These are phyloP conservation scores for Drosophila subsilvestris DNA, from an alignment of 2,888 invertebrate genomes.

Conservation along the genomic window DNA sequence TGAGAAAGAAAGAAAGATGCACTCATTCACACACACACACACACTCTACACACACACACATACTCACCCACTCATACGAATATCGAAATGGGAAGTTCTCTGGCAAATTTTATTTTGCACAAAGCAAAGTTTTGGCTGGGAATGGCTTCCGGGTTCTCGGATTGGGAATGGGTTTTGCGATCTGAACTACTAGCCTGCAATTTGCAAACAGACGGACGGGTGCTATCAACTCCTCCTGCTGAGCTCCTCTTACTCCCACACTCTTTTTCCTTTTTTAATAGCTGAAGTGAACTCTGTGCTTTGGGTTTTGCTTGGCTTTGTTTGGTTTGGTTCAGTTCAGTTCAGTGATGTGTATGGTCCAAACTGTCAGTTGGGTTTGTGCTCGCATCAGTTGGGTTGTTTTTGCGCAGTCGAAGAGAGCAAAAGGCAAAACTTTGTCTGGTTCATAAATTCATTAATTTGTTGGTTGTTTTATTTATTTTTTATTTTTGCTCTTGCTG, in stretches of 20 bases:
- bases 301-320: constrained; percentile 8
- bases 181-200: constrained; percentile 55
- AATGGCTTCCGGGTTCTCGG: constrained; percentile 18
- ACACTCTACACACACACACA: too few species aligned
- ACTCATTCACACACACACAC: constrained; percentile 41
- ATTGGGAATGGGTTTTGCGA: constrained; percentile 4
- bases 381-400: constrained; percentile 24
- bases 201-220: constrained; percentile 59
- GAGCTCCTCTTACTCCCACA: not conserved
- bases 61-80: constrained; percentile 4
- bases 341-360: constrained; percentile 61
- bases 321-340: constrained; percentile 37
- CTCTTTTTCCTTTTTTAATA: not conserved
- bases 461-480: constrained; percentile 49
- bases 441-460: constrained; percentile 81
- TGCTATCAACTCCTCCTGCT: constrained; percentile 34
- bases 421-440: constrained; percentile 68
- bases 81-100: constrained; percentile 39
- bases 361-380: constrained; percentile 45
- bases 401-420: constrained; percentile 52
- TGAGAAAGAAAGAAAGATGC: constrained; percentile 46
- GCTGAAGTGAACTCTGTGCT: constrained; percentile 30
- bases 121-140: constrained; percentile 59
- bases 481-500: not conserved
- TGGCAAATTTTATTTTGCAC: constrained; percentile 63